Evolutionary conservation across 1,140 invertebrate species (phyloP), one percentile per base, ranked within the genome.

Genomic region (Drosophila parabipectinata): DNA sequence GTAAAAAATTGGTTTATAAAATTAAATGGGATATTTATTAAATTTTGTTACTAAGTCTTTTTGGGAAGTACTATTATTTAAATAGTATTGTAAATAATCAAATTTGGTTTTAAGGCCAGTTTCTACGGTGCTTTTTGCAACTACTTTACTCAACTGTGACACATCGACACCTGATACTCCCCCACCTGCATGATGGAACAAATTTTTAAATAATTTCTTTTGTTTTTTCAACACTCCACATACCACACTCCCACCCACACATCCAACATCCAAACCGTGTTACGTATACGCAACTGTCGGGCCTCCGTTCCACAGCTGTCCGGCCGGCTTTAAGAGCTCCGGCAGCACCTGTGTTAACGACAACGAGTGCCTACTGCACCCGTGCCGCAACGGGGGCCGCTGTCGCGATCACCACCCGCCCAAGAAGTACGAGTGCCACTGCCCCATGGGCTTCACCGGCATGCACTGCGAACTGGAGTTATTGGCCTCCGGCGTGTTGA

Each of bases 381-480:
- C 95, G 15, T 97, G 96, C 91, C 93, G 93, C 73, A 95, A 96
- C 91, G 95, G 96, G 21, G 96, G 95, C 71, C 94, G 93, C 32
- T 96, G 95, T 90, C 92, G 94, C 68, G 95, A 96, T 92, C 93
- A 94, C 72, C 93, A 95, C 75, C 95, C 95, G 45, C 94, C 94
- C 56, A 93, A 95, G 60, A 94, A 95, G 72, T 97, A 96, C 93
- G 94, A 94, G 81, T 97, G 96, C 91, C 92, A 94, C 15, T 97
- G 97, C 93, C 94, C 95, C 1, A 89, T 93, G 72, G 95, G 95
- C 64, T 97, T 95, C 93, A 95, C 95, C 8, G 97, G 97, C 62
- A 93, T 94, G 63, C 94, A 97, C 92, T 98, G 97, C 92, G 96
- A 97, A 91, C 91, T 96, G 74, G 95, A 95, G 87, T 92, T 95